Conservation (phyloP, 1,140 invertebrate species). For the Drosophila obscura region DNA sequence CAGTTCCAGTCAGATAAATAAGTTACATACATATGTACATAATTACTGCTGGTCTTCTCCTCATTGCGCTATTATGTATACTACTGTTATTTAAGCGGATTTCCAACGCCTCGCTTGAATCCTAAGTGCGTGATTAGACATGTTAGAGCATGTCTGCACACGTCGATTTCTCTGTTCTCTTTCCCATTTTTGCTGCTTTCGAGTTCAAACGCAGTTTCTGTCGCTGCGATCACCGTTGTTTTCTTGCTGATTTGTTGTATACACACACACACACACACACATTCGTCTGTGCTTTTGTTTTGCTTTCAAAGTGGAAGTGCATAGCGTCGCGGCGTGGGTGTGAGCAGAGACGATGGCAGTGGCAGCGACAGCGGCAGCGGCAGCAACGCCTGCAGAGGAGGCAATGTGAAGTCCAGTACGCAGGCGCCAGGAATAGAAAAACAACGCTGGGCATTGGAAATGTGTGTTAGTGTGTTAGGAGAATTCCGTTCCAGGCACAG, state of each 20-base stretch:
- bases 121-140: no score
- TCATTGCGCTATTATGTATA: conserved; percentile 1
- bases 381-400: conserved; percentile 16
- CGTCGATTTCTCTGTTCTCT: not conserved
- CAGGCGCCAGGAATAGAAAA: conserved; percentile 46
- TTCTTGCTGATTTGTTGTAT: conserved; percentile 11
- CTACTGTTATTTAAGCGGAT: conserved; percentile 1
- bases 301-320: conserved; percentile 57
- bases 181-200: not conserved
- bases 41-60: not conserved
- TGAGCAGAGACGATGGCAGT: conserved; percentile 13
- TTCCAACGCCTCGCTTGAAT: no score
- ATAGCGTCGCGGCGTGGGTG: conserved; percentile 51
- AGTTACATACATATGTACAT: no score
- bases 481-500: conserved; percentile 54
- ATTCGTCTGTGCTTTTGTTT: conserved; percentile 44
- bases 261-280: conserved; percentile 5
- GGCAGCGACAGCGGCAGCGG: conserved; percentile 6
- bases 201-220: conserved; percentile 1
- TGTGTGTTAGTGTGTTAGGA: conserved; percentile 75
- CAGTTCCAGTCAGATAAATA: not conserved
- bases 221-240: conserved; percentile 14
- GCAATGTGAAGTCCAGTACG: conserved; percentile 50
- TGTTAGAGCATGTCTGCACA: no score
- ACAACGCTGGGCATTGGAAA: conserved; percentile 66